Conservation (phyloP, 2,888 invertebrate species). For the Amphipoea lucens region DNA sequence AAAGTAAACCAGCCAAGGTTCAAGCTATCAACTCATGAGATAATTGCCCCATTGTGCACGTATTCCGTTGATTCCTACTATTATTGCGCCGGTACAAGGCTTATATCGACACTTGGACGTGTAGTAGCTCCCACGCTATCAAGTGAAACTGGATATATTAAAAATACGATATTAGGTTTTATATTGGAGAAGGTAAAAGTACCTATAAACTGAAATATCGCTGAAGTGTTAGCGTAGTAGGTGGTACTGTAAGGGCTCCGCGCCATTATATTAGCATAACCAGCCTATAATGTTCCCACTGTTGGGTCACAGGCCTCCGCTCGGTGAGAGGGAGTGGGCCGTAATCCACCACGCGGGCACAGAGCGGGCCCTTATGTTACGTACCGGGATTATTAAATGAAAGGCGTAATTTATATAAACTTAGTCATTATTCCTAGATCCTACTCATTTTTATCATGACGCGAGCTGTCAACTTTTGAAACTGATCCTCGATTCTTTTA, state of each 20-base stretch:
- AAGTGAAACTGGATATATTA: not conserved
- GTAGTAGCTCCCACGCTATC: constrained; percentile 29
- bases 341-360: no score
- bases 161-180: constrained; percentile 1
- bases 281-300: no score
- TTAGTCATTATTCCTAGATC: no score
- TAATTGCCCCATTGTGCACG: constrained; percentile 59
- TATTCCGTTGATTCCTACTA: constrained; percentile 33
- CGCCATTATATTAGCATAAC: not conserved
- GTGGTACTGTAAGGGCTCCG: not conserved
- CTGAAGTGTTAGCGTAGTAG: not conserved
- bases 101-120: constrained; percentile 48
- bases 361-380: not conserved
- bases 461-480: no score
- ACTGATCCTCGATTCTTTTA: no score
- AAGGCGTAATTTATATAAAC: no score
- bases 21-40: constrained; percentile 45
- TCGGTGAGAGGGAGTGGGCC: no score
- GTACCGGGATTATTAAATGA: no score
- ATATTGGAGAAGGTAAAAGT: not conserved
- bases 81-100: constrained; percentile 25
- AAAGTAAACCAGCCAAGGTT: constrained; percentile 54
- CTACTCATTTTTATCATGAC: no score
- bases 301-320: no score
- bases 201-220: not conserved